Evolutionary conservation across 1,140 invertebrate species (phyloP), one percentile per base, ranked within the genome.

Genomic region (Apis dorsata): DNA sequence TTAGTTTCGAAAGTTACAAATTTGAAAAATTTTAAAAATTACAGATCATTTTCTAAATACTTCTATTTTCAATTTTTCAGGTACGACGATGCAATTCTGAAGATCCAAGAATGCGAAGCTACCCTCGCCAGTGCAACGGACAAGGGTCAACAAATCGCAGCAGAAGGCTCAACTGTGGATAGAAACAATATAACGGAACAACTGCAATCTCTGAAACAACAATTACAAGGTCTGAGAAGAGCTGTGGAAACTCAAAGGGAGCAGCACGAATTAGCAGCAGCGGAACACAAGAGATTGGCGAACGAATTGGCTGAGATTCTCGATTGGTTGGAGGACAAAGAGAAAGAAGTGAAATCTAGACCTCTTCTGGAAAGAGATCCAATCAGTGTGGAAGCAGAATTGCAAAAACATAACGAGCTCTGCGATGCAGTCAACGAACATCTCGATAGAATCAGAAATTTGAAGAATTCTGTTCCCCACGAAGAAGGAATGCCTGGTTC

Each of bases 81-180:
- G 81, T 99, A 98, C 87, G 96, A 98, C 91, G 97, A 98, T 87
- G 96, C 97, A 0, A 97, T 97, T 85, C 90, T 95, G 0, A 97
- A 97, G 90, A 98, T 98, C 68, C 97, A 98, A 93, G 97, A 97
- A 90, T 98, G 97, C 91, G 98, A 99, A 91, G 98, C 97, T n/a
- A 94, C 97, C 15, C 92, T 99, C 13, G 97, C 97, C 1, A 96
- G 97, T 34, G 97, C 98, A 0, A 96, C 96, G 34, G 98, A 99
- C 88, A 99, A 98, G 93, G 98, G 98, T 1, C 97, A 98, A 90
- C 97, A 98, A 91, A 98, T 99, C 49, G 97, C 97, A 13, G 96
- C 96, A 1, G 98, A 99, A 93, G 97, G 98, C 60, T 96, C 97
- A 17, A 96, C 96, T 0, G 96, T 96, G 24, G 98, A 99, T 90